Conservation (phyloP, 2,888 invertebrate species). For the Anoncus sp. region DNA sequence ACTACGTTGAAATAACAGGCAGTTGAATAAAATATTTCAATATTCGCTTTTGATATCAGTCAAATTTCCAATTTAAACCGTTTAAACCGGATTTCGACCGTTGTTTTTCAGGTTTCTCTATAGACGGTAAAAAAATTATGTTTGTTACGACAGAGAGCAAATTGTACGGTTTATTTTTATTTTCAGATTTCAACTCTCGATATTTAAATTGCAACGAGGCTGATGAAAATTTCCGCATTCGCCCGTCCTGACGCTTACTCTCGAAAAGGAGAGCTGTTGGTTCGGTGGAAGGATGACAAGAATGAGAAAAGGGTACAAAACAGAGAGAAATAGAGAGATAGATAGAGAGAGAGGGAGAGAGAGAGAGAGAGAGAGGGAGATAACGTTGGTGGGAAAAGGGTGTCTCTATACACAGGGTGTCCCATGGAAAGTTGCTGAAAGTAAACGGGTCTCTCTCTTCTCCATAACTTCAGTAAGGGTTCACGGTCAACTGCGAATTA, state of each 20-base stretch:
- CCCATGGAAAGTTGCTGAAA: too few relatives aligned
- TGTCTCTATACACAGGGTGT: conserved; percentile 23
- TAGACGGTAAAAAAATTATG: too few relatives aligned
- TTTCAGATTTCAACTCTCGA: background rate
- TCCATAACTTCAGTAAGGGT: too few relatives aligned
- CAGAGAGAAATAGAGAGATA: conserved; percentile 3
- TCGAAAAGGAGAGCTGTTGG: conserved; percentile 20
- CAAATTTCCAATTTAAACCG: too few relatives aligned
- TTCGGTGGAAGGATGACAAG: conserved; percentile 1
- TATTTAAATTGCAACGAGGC: conserved; percentile 38
- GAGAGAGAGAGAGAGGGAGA: conserved; percentile 1
- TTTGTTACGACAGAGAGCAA: too few relatives aligned
- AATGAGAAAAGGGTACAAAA: background rate
- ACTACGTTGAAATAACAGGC: background rate
- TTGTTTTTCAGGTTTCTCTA: too few relatives aligned
- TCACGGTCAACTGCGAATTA: too few relatives aligned
- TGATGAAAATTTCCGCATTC: conserved; percentile 31
- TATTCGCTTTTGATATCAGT: too few relatives aligned
- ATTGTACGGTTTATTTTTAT: conserved; percentile 4
- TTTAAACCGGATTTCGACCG: too few relatives aligned
- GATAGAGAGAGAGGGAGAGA: conserved; percentile 6
- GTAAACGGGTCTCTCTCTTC: too few relatives aligned
- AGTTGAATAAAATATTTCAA: too few relatives aligned
- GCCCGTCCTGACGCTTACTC: background rate
- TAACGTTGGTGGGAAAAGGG: conserved; percentile 19